phyloP scores from a whole-genome alignment of 2,888 invertebrate genomes.

The Ophioninae sp. region DNA sequence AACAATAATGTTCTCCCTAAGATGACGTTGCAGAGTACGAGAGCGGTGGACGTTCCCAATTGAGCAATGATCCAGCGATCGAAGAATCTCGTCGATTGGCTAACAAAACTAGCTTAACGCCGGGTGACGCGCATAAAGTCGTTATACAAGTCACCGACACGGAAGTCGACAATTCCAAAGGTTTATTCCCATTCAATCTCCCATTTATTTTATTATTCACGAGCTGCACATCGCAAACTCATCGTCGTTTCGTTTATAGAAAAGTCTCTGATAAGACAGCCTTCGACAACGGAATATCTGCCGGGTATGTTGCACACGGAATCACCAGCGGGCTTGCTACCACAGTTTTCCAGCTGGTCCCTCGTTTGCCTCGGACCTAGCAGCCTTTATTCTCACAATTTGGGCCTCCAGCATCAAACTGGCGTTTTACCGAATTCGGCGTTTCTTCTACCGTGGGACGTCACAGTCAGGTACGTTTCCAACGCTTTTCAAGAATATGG shows the following conservation, averaged over 20 bases:
- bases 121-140: conserved; percentile 79
- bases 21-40: conserved; percentile 77
- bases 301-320: conserved; percentile 94
- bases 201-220: too few species aligned
- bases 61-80: conserved; percentile 72
- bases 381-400: conserved; percentile 93
- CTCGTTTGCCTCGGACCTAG: conserved; percentile 94
- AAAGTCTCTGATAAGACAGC: conserved; percentile 85
- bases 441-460: conserved; percentile 97
- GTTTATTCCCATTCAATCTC: conserved; percentile 65
- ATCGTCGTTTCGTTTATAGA: conserved; percentile 76
- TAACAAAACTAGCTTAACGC: conserved; percentile 75
- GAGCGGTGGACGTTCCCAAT: conserved; percentile 77
- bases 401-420: conserved; percentile 93
- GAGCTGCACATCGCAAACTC: neutral
- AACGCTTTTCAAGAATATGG: too few species aligned
- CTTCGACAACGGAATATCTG: conserved; percentile 94
- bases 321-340: conserved; percentile 89
- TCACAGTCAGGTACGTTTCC: conserved; percentile 84
- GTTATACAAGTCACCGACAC: conserved; percentile 80
- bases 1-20: conserved; percentile 47
- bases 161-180: conserved; percentile 79
- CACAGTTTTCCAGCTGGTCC: conserved; percentile 95
- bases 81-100: conserved; percentile 74
- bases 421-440: conserved; percentile 95